These are phyloP conservation scores for Ethmia dodecea DNA, from an alignment of 2,888 invertebrate species.

Conservation along the genomic window DNA sequence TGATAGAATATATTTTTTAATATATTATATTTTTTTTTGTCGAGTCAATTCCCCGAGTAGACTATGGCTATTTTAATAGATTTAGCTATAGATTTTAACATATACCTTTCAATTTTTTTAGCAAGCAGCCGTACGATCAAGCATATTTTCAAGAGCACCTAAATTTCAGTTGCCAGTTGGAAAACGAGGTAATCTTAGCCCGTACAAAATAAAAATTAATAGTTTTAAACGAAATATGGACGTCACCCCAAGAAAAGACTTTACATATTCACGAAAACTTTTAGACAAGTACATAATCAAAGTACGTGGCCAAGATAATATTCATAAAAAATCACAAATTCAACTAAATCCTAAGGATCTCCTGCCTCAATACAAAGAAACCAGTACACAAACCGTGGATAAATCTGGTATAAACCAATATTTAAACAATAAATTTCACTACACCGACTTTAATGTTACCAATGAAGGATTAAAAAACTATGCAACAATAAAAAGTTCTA, in stretches of 20 bases:
- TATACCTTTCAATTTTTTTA: no score
- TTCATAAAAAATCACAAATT: no score
- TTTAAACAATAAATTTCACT: constrained; percentile 15
- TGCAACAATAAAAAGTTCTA: constrained; percentile 15
- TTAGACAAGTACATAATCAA: constrained; percentile 6
- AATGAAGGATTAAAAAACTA: constrained; percentile 1
- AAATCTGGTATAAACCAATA: constrained; percentile 22
- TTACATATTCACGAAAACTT: constrained; percentile 32
- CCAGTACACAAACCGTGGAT: constrained; percentile 1
- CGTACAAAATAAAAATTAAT: no score
- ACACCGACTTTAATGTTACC: constrained; percentile 3
- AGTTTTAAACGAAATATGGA: no score
- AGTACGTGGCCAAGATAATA: constrained; percentile 11
- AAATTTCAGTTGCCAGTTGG: constrained; percentile 25
- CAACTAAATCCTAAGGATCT: no score
- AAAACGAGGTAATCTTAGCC: no score
- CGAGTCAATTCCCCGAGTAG: no score
- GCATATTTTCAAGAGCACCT: constrained; percentile 30
- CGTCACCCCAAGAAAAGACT: constrained; percentile 44
- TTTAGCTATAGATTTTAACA: no score
- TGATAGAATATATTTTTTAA: no score
- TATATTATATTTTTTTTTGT: no score
- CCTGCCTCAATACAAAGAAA: constrained; percentile 28
- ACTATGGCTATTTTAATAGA: no score
- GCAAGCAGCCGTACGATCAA: no score